phyloP scores from a whole-genome alignment of 2,888 invertebrate species.

The Gasteruption jaculator region DNA sequence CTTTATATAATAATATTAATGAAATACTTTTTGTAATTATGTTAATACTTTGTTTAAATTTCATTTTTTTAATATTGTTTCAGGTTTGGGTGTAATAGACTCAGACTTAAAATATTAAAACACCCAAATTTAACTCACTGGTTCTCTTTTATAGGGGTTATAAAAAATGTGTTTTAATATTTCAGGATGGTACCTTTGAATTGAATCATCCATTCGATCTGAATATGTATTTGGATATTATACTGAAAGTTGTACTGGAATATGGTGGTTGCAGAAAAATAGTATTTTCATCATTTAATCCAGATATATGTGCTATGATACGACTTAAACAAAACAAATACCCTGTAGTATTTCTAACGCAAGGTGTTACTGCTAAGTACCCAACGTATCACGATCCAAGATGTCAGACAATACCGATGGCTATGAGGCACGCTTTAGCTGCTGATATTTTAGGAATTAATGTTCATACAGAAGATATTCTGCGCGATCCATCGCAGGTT shows the following conservation, averaged over 20 bases:
- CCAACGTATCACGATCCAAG: conserved; percentile 80
- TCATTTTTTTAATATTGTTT: not conserved
- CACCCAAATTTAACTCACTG: not conserved
- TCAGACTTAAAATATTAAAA: not conserved
- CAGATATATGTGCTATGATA: conserved; percentile 92
- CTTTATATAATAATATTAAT: too few species aligned
- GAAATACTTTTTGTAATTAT: too few species aligned
- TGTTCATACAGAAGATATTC: conserved; percentile 87
- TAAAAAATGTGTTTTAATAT: conserved; percentile 5
- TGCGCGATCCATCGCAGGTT: conserved; percentile 79
- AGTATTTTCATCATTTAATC: conserved; percentile 93
- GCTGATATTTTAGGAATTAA: conserved; percentile 85
- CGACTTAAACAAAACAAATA: conserved; percentile 94
- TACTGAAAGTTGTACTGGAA: conserved; percentile 77
- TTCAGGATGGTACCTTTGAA: conserved; percentile 78
- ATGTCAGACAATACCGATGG: conserved; percentile 75
- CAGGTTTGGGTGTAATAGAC: not conserved
- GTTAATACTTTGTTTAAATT: not conserved
- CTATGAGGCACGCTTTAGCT: conserved; percentile 76
- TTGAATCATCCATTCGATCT: conserved; percentile 84
- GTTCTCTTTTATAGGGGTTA: conserved; percentile 6
- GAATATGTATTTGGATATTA: conserved; percentile 87
- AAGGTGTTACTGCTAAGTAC: conserved; percentile 69
- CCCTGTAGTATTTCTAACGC: conserved; percentile 92
- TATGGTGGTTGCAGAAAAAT: conserved; percentile 78